These are phyloP conservation scores for Osmerus eperlanus DNA, from an alignment of 2,113 vertebrate species.

Conservation along the genomic window DNA sequence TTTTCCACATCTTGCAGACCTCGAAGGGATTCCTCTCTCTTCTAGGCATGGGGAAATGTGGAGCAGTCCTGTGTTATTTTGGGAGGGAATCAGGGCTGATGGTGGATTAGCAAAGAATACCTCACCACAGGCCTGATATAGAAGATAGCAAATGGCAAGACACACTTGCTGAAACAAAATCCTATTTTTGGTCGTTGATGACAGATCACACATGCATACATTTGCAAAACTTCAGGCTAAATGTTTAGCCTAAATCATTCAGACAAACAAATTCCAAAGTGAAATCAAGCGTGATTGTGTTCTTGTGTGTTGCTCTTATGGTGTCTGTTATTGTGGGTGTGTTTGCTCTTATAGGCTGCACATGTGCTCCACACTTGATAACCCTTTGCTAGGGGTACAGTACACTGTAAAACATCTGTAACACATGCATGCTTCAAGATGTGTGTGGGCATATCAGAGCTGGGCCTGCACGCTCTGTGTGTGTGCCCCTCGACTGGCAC, in stretches of 20 bases:
- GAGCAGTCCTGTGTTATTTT: constrained; percentile 22
- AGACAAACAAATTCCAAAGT: background rate
- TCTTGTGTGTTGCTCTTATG: no score
- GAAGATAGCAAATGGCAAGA: constrained; percentile 15
- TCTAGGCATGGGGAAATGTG: constrained; percentile 38
- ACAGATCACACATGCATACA: background rate
- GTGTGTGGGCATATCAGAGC: constrained; percentile 8
- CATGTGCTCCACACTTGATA: background rate
- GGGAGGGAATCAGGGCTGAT: constrained; percentile 34
- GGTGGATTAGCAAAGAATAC: constrained; percentile 35
- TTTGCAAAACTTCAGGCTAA: background rate
- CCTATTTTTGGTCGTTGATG: background rate
- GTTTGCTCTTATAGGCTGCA: background rate
- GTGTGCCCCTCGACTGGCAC: constrained; percentile 13
- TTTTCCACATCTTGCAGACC: constrained; percentile 7
- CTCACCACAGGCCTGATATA: constrained; percentile 25
- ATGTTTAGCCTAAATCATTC: background rate
- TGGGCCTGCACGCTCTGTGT: background rate
- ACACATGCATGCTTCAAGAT: background rate
- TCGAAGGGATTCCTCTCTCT: constrained; percentile 30
- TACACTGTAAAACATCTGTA: background rate
- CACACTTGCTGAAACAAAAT: background rate
- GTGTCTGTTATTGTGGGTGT: background rate
- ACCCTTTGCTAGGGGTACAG: background rate
- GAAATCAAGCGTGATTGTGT: background rate